These are phyloP conservation scores for Balaeniceps rex DNA, from an alignment of 2,113 vertebrate species.

Conservation along the genomic window DNA sequence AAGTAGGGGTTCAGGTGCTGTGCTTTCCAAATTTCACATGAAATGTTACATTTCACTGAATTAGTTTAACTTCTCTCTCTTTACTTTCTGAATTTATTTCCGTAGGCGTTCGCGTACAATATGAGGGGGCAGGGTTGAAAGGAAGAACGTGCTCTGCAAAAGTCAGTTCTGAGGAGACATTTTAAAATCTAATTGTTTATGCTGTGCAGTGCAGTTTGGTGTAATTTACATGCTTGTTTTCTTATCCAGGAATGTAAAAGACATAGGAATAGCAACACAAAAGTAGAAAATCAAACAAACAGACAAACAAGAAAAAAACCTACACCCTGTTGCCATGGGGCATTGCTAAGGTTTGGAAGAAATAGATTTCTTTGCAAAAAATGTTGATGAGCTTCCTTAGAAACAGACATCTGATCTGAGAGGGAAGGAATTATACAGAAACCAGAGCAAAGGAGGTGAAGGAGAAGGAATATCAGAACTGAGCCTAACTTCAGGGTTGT, in stretches of 20 bases:
- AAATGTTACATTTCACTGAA: neutral
- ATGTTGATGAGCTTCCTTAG: neutral
- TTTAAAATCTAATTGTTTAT: neutral
- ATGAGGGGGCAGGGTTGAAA: neutral
- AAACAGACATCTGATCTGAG: neutral
- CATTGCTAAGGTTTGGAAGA: neutral
- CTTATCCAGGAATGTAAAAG: neutral
- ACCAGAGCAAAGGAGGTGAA: neutral
- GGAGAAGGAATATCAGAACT: neutral
- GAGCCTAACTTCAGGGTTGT: neutral
- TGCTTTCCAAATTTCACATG: neutral
- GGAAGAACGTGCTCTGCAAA: fast-evolving
- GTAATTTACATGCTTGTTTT: neutral
- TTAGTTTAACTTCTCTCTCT: neutral
- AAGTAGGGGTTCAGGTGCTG: neutral
- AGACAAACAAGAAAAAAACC: neutral
- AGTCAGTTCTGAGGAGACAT: neutral
- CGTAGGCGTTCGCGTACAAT: fast-evolving
- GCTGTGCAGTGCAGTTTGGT: neutral
- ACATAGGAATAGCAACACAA: neutral
- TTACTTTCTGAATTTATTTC: neutral
- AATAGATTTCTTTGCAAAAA: neutral
- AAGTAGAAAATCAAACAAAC: neutral
- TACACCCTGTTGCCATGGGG: neutral
- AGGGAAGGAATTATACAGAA: neutral